phyloP scores from a whole-genome alignment of 2,888 invertebrate species.

The Drosophila sordidula region DNA sequence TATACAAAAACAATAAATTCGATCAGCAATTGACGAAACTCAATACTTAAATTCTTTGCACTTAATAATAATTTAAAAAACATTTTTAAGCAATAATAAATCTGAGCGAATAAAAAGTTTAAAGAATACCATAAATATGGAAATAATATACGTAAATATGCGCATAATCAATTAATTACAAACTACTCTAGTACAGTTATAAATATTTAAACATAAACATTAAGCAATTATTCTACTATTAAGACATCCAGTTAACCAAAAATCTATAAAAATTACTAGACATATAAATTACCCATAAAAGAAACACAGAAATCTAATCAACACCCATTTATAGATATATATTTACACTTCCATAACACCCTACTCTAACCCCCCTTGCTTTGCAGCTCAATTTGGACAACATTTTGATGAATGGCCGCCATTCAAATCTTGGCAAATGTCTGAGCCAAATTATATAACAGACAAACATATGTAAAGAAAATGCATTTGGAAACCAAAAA shows the following conservation, averaged over 20 bases:
- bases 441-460: conserved; percentile 53
- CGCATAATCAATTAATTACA: too few species aligned
- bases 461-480: conserved; percentile 48
- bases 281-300: conserved; percentile 1
- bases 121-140: too few species aligned
- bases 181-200: too few species aligned
- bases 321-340: conserved; percentile 6
- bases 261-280: neutral
- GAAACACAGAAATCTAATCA: conserved; percentile 11
- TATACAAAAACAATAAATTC: too few species aligned
- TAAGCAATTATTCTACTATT: neutral
- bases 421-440: conserved; percentile 42
- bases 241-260: neutral
- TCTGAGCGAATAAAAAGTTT: too few species aligned
- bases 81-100: too few species aligned
- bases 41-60: too few species aligned
- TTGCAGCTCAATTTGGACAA: conserved; percentile 45
- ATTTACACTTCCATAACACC: neutral
- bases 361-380: neutral
- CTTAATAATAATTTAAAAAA: too few species aligned
- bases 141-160: too few species aligned
- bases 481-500: conserved; percentile 56
- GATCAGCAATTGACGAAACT: too few species aligned
- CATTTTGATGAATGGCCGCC: conserved; percentile 67
- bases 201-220: too few species aligned